Evolutionary conservation across 2,797 vertebrate species (phyloP).

Genomic region (Sebastes taczanowskii): DNA sequence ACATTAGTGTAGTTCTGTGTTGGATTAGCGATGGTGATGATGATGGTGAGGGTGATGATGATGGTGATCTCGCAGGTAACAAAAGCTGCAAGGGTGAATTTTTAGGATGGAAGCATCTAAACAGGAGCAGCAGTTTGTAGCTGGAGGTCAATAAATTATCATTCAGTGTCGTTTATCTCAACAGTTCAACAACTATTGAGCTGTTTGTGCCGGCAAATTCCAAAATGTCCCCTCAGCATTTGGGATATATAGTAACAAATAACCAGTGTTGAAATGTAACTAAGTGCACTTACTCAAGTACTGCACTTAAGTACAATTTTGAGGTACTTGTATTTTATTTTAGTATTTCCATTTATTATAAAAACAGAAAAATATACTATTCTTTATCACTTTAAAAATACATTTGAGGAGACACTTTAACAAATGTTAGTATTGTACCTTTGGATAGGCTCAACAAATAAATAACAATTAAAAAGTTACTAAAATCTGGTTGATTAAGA

Average conservation of each 20-base stretch:
- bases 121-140: constrained; percentile 10
- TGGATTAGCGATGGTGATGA: background rate
- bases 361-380: background rate
- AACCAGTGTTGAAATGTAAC: too few species aligned
- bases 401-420: background rate
- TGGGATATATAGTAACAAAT: background rate
- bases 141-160: constrained; percentile 19
- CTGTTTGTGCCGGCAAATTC: background rate
- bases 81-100: constrained; percentile 40
- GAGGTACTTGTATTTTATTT: background rate
- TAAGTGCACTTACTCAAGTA: background rate
- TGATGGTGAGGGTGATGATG: constrained; percentile 5
- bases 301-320: background rate
- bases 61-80: constrained; percentile 4
- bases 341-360: background rate
- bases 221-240: background rate
- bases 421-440: background rate
- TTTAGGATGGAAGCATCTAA: constrained; percentile 26
- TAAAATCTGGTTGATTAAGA: background rate
- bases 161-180: background rate
- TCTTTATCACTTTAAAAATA: too few species aligned
- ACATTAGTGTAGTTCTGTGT: background rate
- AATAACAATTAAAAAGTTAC: background rate
- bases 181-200: background rate
- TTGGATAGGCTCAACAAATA: background rate